Percentiles rank a stretch among this genome's conserved stretches.
phyloP scores from a whole-genome alignment of 2,797 vertebrate species.

The Aratinga solstitialis region DNA sequence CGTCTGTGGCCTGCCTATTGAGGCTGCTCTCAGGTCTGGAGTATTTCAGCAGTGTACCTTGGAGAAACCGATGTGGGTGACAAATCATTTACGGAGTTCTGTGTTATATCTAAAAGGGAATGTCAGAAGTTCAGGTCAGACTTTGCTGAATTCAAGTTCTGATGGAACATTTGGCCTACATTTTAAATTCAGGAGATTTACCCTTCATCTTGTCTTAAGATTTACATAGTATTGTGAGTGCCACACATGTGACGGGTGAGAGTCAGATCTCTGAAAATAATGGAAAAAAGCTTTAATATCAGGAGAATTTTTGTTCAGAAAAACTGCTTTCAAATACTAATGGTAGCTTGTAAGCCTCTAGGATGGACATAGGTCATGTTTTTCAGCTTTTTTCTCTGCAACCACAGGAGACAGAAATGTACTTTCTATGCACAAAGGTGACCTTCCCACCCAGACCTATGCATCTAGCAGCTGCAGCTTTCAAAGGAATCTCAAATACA shows the following conservation, averaged over 20 bases:
- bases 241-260: not conserved
- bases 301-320: not conserved
- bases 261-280: not conserved
- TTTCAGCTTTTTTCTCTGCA: constrained; percentile 4
- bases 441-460: not conserved
- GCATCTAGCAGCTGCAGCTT: not conserved
- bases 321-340: constrained; percentile 11
- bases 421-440: not conserved
- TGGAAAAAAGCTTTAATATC: not conserved
- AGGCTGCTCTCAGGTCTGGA: not conserved
- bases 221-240: not conserved
- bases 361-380: not conserved
- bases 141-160: not conserved
- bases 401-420: not conserved
- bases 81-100: not conserved
- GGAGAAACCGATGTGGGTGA: not conserved
- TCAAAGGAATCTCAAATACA: not conserved
- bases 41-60: not conserved
- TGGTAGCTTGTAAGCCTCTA: not conserved
- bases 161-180: not conserved
- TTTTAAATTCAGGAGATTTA: not conserved
- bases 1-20: not conserved
- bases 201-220: not conserved
- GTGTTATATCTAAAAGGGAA: not conserved
- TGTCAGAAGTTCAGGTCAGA: not conserved